Evolutionary conservation across 2,888 invertebrate genomes (phyloP).

Genomic region (Xylota segnis): DNA sequence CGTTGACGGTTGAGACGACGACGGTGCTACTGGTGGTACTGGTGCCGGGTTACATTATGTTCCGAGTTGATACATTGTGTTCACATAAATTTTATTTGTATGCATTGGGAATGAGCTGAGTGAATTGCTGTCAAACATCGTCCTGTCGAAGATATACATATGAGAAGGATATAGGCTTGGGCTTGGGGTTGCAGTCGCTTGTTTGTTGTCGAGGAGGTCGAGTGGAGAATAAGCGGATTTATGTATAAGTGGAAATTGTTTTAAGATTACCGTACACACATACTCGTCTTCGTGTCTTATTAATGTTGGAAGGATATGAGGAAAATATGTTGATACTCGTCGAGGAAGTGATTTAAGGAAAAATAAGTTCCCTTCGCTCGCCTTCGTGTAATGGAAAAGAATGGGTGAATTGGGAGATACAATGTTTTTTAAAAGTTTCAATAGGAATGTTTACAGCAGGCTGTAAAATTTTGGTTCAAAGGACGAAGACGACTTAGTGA

Average conservation of each 20-base stretch:
- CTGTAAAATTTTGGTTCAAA: no score
- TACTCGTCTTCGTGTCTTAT: constrained; percentile 15
- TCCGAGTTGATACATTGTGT: constrained; percentile 52
- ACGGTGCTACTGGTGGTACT: no score
- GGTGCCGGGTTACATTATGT: constrained; percentile 41
- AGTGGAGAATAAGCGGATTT: constrained; percentile 58
- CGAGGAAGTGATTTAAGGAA: constrained; percentile 20
- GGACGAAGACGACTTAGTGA: no score
- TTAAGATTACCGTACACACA: constrained; percentile 22
- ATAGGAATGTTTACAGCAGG: no score
- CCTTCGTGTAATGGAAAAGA: neutral
- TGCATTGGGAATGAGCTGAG: constrained; percentile 60
- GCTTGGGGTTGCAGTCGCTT: constrained; percentile 28
- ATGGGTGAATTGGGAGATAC: no score
- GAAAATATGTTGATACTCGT: constrained; percentile 16
- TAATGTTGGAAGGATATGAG: constrained; percentile 38
- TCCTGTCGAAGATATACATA: constrained; percentile 13
- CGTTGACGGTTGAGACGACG: constrained; percentile 9
- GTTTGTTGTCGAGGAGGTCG: constrained; percentile 14
- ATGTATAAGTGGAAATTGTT: constrained; percentile 42
- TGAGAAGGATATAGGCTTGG: constrained; percentile 2
- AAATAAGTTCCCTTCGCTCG: neutral
- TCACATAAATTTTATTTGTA: constrained; percentile 56
- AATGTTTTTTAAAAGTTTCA: no score
- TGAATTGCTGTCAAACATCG: constrained; percentile 55